Evolutionary conservation across 2,888 invertebrate species (phyloP), one percentile per base, ranked within the genome.

Genomic region (Tetranychus piercei): DNA sequence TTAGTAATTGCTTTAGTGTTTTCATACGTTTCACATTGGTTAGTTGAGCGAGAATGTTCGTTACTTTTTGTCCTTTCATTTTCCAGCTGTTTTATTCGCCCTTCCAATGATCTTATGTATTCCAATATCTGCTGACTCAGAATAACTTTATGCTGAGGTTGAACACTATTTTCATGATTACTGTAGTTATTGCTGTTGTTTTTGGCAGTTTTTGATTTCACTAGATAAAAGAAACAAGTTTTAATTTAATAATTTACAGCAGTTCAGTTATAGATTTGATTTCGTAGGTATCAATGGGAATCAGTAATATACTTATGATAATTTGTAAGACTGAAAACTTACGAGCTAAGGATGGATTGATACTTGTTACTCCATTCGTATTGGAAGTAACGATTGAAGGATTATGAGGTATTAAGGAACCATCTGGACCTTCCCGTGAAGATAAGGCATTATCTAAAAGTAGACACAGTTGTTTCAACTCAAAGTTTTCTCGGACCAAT

Each of bases 391-490:
- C 15, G 15, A 9, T 55, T 15, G 55, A 55, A 15, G 55, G 6
- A 55, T 55, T 55, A 55, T 55, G 55, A 55, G 55, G 55, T 55
- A 55, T 15, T 55, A 55, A 55, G 2, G 55, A 55, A 15, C 55
- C 15, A 15, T 55, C 55, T 55, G 55, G 15, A 55, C 73, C 65
- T 65, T 73, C 73, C 15, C 65, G 73, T 11, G 65, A 15, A 15
- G 73, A 9, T 7, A 73, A 18, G 6, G 15, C 73, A 73, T 73
- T 73, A 34, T 73, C 73, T 6, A 73, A 34, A 8, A 67, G n/a
- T 0, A 73, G 69, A 43, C 73, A 73, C 18, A 73, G n/a, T 69
- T 76, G 76, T 73, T 76, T 76, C 4, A 76, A 70, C 69, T 76
- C 74, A 43, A 71, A 74, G 43, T 76, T 76, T 69, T 76, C 76